Evolutionary conservation across 1,140 invertebrate species (phyloP), one percentile per base, ranked within the genome.

Genomic region (Drosophila truncata): DNA sequence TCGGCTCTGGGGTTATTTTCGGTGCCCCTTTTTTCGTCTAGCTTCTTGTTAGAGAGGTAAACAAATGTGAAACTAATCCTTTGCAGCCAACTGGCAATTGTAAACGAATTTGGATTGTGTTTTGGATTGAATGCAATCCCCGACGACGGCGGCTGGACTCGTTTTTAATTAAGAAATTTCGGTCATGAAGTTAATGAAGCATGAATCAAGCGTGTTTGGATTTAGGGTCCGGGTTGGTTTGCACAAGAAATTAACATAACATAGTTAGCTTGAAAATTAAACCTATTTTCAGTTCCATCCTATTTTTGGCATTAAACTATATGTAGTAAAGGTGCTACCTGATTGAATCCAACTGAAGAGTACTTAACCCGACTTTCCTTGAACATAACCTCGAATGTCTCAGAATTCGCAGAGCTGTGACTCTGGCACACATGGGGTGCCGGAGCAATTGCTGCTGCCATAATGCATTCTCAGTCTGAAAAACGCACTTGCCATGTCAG

Each of bases 151-250:
- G 55, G 55, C 54, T 50, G 63, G 64, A 78, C 75, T 59, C 63
- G 75, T 78, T 78, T 78, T 78, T 78, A 78, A 78, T 78, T 78
- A 78, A 78, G 74, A 78, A 78, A 69, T 77, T 78, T 69, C 29
- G 61, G 62, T 49, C 39, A 47, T 35, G 29, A 47, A 78, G 74
- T 78, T 78, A 78, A 78, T 78, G 74, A 78, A 78, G 47, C 74
- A 69, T 78, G 74, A 49, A 55, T 57, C 33, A n/a, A 49, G 16
- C 33, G 50, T 10, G 54, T n/a, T 39, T 41, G 27, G 14, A 23
- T n/a, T 18, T 35, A 59, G 42, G 69, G 41, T 58, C 33, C 23
- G 2, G 20, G 0, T 27, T 41, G 14, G 35, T 9, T 16, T 16
- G 0, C 7, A n/a, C 27, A 29, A 6, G 18, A 33, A 59, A 72